Evolutionary conservation across 1,140 invertebrate species (phyloP).

Genomic region (Platyura marginata): DNA sequence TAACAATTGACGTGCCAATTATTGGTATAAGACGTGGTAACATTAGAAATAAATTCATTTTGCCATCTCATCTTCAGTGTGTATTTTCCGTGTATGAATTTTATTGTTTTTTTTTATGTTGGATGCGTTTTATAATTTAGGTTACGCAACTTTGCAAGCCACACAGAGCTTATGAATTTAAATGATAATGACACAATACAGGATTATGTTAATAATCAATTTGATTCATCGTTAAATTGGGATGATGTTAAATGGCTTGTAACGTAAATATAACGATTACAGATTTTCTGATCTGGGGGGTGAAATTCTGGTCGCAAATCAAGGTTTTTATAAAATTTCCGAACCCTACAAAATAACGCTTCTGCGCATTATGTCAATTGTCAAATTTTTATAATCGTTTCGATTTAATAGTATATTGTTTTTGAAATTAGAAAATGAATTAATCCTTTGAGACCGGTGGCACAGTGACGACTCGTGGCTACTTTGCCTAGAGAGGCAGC

Average conservation of each 20-base stretch:
- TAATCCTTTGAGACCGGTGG: no score
- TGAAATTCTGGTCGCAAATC: no score
- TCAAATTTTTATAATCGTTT: no score
- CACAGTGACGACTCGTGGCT: no score
- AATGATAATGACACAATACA: conserved; percentile 30
- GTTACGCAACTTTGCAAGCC: not conserved
- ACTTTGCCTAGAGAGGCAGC: no score
- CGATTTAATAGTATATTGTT: no score
- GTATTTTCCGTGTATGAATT: conserved; percentile 3
- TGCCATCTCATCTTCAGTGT: conserved; percentile 63
- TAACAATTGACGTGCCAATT: conserved; percentile 79
- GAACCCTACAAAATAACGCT: no score
- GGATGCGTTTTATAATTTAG: not conserved
- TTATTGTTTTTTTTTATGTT: not conserved
- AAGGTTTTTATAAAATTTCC: no score
- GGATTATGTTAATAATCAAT: conserved; percentile 52
- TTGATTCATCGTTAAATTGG: conserved; percentile 68
- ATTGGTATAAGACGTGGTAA: conserved; percentile 69
- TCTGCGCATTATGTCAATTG: no score
- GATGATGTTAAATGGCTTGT: conserved; percentile 69
- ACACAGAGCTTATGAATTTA: not conserved
- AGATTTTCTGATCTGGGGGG: no score
- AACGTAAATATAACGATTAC: no score
- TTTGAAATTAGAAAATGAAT: no score
- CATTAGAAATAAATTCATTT: conserved; percentile 61